These are phyloP conservation scores for Nannobrachium achirus DNA, from an alignment of 2,113 vertebrate genomes.

Conservation along the genomic window DNA sequence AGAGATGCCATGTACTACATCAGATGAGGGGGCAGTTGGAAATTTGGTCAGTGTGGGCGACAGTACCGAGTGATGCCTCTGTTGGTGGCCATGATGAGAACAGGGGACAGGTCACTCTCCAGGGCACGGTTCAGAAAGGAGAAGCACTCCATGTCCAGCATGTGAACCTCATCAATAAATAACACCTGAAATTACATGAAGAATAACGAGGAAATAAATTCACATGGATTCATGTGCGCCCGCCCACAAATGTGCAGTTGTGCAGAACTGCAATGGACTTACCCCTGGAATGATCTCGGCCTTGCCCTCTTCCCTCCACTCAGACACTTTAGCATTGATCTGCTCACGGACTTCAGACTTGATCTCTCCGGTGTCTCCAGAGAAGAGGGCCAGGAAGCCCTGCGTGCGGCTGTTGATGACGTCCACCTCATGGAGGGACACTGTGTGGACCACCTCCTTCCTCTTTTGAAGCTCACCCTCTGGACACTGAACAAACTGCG, in stretches of 20 bases:
- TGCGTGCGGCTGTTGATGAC: slow-evolving; percentile 96
- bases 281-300: slow-evolving; percentile 94
- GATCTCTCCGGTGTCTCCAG: slow-evolving; percentile 94
- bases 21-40: background rate
- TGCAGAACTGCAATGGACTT: slow-evolving; percentile 18
- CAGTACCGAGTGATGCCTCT: slow-evolving; percentile 89
- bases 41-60: background rate
- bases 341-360: slow-evolving; percentile 93
- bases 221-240: background rate
- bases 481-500: slow-evolving; percentile 94
- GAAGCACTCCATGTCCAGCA: slow-evolving; percentile 95
- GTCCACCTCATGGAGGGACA: slow-evolving; percentile 93
- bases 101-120: slow-evolving; percentile 91
- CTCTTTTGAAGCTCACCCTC: slow-evolving; percentile 95
- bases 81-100: slow-evolving; percentile 95
- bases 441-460: slow-evolving; percentile 93
- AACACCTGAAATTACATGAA: slow-evolving; percentile 81
- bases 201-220: background rate
- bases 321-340: slow-evolving; percentile 94
- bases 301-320: slow-evolving; percentile 94
- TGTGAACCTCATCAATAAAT: slow-evolving; percentile 94
- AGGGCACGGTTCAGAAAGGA: slow-evolving; percentile 93
- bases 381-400: slow-evolving; percentile 94
- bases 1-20: no score
- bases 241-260: background rate